Evolutionary conservation across 2,797 vertebrate species (phyloP).

Genomic region (Mastacembelus armatus): DNA sequence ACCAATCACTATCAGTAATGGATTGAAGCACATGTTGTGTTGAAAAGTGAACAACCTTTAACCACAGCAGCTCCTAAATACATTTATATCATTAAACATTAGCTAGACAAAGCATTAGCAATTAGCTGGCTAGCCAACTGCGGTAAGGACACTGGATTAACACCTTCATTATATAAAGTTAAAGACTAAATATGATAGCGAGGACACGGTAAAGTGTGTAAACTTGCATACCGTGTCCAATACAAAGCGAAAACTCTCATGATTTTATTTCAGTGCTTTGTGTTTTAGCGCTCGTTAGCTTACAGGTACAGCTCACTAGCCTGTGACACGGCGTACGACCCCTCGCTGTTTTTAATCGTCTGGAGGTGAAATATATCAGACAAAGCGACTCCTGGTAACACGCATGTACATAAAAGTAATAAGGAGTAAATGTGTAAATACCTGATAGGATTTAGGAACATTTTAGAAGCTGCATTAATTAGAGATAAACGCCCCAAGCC

Average conservation of each 20-base stretch:
- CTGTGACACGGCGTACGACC: conserved; percentile 15
- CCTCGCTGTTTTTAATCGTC: conserved; percentile 1
- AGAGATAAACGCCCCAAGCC: conserved; percentile 77
- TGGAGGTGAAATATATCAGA: background rate
- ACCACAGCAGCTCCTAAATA: no score
- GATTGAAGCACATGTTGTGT: conserved; percentile 11
- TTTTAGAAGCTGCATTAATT: conserved; percentile 71
- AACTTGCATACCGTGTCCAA: accelerated
- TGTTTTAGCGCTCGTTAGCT: conserved; percentile 2
- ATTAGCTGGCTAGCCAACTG: conserved; percentile 40
- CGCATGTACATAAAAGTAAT: background rate
- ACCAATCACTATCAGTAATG: background rate
- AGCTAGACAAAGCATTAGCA: conserved; percentile 31
- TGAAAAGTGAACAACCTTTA: background rate
- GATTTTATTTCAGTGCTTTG: background rate
- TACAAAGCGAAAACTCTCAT: accelerated
- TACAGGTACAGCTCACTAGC: conserved; percentile 5
- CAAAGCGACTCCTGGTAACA: background rate
- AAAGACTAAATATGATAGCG: background rate
- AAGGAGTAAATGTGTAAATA: conserved; percentile 59
- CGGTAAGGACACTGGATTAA: conserved; percentile 26
- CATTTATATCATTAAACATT: no score
- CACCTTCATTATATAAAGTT: background rate
- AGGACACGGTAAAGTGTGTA: accelerated
- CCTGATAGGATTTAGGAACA: conserved; percentile 78